Evolutionary conservation across 2,888 invertebrate genomes (phyloP), one percentile per base, ranked within the genome.

Genomic region (Patella pellucida): DNA sequence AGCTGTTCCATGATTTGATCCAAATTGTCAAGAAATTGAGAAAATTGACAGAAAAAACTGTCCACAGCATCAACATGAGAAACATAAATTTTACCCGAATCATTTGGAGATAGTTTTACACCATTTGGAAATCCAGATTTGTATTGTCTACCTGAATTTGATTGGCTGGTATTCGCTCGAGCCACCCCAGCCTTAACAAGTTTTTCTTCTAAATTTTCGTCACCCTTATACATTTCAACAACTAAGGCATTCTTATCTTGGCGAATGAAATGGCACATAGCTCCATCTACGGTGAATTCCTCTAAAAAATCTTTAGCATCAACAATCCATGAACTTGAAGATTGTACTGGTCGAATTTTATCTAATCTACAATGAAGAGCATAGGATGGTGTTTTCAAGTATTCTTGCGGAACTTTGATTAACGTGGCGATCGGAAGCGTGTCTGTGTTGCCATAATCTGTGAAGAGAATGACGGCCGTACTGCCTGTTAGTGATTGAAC

Each of bases 381-480:
- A 74, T 85, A 83, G 1, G 83, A 79, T 9, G 88, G 85, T 19
- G 82, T 68, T 14, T 27, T 72, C 11, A 80, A 69, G 69, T 88
- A 84, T 23, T 87, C 84, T 12, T 78, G 69, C 70, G 83, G 76
- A 16, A 89, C 41, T 9, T 77, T 71, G 78, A 84, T 85, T 4
- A 90, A 68, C n/a, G 80, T 79, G 12, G 72, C 73, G 1, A 81
- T 41, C 2, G 79, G 69, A 9, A 87, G 83, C n/a, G 73, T 78
- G 52, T 89, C 88, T 11, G 78, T 76, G 75, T 90, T 90, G 12
- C 90, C 90, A 82, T 87, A 90, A 79, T 90, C 90, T 15, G 90
- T 81, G 82, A 89, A 90, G 16, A 76, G 76, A 0, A 90, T 87
- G 69, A 74, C 74, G 2, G 82, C 79, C 19, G 74, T 77, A 1